A percentile compares a stretch with the other conserved stretches of the same genome.
Evolutionary conservation across 1,140 invertebrate genomes (phyloP).

Genomic region (Formica exsecta): DNA sequence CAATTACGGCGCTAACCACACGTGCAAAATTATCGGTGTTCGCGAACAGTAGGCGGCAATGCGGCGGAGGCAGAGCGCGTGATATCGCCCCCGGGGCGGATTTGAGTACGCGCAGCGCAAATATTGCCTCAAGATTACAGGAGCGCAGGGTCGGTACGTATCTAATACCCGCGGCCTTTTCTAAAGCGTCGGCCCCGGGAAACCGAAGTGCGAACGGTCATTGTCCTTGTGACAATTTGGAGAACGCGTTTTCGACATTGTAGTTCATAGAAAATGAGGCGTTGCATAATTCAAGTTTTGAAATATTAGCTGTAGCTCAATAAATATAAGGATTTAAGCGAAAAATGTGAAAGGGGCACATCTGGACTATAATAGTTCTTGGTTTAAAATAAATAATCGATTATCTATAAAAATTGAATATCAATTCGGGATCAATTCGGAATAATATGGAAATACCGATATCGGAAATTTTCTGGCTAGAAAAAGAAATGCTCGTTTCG

Average conservation of each 20-base stretch:
- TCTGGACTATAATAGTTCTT: not conserved
- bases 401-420: not conserved
- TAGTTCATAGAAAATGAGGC: not conserved
- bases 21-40: constrained; percentile 35
- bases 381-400: not conserved
- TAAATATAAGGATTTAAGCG: not conserved
- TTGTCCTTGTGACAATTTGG: not conserved
- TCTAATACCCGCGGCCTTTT: constrained; percentile 42
- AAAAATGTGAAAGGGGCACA: not conserved
- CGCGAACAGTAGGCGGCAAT: constrained; percentile 29
- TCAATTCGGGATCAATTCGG: too few species aligned
- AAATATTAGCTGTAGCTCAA: not conserved
- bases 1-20: constrained; percentile 37
- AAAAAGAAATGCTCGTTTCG: constrained; percentile 9
- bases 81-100: constrained; percentile 39
- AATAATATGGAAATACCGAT: not conserved
- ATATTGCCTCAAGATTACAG: constrained; percentile 51
- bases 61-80: constrained; percentile 4
- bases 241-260: not conserved
- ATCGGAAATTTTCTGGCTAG: not conserved
- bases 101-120: constrained; percentile 46
- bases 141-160: constrained; percentile 40
- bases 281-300: not conserved
- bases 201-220: not conserved
- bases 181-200: not conserved